Evolutionary conservation across 1,140 invertebrate genomes (phyloP).

Genomic region (Cardiocondyla obscurior): DNA sequence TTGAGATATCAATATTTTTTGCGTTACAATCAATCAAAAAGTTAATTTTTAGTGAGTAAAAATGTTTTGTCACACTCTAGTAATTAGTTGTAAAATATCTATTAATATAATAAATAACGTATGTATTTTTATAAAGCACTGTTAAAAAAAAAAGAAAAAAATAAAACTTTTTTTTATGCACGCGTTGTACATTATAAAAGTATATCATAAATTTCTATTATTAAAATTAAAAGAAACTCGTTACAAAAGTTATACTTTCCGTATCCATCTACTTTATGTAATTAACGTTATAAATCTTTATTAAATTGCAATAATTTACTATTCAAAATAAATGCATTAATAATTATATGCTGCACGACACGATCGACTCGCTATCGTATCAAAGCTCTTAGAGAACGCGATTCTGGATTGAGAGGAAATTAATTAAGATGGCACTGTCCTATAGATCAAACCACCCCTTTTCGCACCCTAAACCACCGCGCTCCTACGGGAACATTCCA

Average conservation of each 20-base stretch:
- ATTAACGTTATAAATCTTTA: not conserved
- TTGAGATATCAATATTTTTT: not conserved
- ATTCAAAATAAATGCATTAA: not conserved
- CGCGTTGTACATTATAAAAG: not conserved
- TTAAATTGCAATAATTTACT: not conserved
- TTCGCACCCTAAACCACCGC: constrained; percentile 61
- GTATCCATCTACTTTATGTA: no score
- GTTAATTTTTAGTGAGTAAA: not conserved
- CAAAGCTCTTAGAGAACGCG: constrained; percentile 40
- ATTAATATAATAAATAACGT: not conserved
- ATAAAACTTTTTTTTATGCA: not conserved
- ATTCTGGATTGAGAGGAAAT: constrained; percentile 66
- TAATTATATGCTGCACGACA: constrained; percentile 6
- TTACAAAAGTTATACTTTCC: no score
- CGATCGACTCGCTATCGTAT: constrained; percentile 10
- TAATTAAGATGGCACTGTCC: constrained; percentile 69
- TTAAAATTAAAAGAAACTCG: not conserved
- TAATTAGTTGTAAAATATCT: not conserved
- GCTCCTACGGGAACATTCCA: constrained; percentile 66
- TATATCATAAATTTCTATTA: not conserved
- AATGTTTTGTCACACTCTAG: no score
- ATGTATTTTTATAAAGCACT: not conserved
- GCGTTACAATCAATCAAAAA: not conserved
- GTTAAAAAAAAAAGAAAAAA: not conserved
- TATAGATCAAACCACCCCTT: constrained; percentile 64